These are phyloP conservation scores for Eucera pruinosa DNA, from an alignment of 2,888 invertebrate genomes.

Conservation along the genomic window DNA sequence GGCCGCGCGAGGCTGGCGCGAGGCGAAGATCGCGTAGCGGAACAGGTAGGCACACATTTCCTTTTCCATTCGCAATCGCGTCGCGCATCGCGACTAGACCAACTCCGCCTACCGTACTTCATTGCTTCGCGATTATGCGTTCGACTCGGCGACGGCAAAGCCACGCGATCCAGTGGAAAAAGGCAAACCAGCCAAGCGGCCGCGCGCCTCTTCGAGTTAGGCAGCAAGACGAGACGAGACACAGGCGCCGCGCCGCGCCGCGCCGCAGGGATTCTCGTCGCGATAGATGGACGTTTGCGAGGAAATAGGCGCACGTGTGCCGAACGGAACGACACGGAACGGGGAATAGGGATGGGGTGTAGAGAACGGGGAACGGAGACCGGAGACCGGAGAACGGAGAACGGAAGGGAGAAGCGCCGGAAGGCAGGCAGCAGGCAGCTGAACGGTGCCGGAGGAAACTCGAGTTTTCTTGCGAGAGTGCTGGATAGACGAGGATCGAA, in stretches of 20 bases:
- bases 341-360: too few species aligned
- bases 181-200: too few species aligned
- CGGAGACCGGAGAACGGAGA: too few species aligned
- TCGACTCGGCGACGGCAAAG: not conserved
- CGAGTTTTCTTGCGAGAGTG: constrained; percentile 46
- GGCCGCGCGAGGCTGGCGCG: not conserved
- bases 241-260: too few species aligned
- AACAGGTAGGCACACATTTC: constrained; percentile 34
- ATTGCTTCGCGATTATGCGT: too few species aligned
- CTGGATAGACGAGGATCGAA: constrained; percentile 55
- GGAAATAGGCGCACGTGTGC: constrained; percentile 42
- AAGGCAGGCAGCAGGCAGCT: constrained; percentile 25
- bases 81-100: not conserved
- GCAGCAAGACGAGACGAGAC: not conserved
- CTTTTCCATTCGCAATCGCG: not conserved
- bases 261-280: not conserved
- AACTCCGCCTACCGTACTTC: too few species aligned
- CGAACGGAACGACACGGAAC: constrained; percentile 17
- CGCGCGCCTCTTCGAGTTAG: not conserved
- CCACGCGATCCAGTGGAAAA: not conserved
- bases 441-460: constrained; percentile 36
- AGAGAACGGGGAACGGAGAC: too few species aligned
- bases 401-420: not conserved
- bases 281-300: constrained; percentile 16
- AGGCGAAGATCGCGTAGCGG: not conserved